Conservation (phyloP, 2,888 invertebrate species). For the Drosophila recens region DNA sequence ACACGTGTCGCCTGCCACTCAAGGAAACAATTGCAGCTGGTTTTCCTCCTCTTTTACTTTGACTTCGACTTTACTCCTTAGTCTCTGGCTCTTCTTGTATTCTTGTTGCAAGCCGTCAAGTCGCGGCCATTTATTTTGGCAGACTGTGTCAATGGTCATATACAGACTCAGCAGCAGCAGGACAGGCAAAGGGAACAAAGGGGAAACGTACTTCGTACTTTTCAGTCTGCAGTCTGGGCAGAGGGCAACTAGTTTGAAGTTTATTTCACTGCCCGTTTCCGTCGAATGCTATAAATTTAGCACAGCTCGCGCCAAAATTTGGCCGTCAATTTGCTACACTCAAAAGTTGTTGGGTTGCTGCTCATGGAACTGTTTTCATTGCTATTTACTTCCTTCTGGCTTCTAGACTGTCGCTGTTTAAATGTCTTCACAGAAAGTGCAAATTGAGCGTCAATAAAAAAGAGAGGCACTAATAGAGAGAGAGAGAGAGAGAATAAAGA, state of each 20-base stretch:
- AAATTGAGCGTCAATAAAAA: conserved; percentile 11
- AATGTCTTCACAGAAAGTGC: conserved; percentile 22
- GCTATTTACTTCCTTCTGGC: conserved; percentile 24
- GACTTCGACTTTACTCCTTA: neutral
- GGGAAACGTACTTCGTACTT: conserved; percentile 12
- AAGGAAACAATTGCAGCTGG: conserved; percentile 55
- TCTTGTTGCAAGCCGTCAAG: conserved; percentile 20
- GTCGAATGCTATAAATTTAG: conserved; percentile 56
- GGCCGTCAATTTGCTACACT: conserved; percentile 52
- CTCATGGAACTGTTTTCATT: conserved; percentile 29
- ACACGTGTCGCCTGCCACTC: conserved; percentile 69
- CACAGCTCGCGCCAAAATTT: conserved; percentile 40
- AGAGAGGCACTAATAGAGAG: neutral
- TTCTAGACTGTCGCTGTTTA: conserved; percentile 14
- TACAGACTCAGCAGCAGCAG: conserved; percentile 9
- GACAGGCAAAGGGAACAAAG: neutral
- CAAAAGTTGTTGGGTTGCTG: conserved; percentile 26
- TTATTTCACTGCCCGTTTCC: conserved; percentile 37
- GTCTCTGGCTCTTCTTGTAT: neutral
- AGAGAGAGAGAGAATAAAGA: too few species aligned
- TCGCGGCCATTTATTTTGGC: conserved; percentile 61
- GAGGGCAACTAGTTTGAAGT: conserved; percentile 50
- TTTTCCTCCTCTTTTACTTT: conserved; percentile 11
- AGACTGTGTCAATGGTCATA: conserved; percentile 52
- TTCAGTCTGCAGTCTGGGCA: neutral